These are phyloP conservation scores for Rhinoptilus africanus DNA, from an alignment of 2,113 vertebrate species.

Conservation along the genomic window DNA sequence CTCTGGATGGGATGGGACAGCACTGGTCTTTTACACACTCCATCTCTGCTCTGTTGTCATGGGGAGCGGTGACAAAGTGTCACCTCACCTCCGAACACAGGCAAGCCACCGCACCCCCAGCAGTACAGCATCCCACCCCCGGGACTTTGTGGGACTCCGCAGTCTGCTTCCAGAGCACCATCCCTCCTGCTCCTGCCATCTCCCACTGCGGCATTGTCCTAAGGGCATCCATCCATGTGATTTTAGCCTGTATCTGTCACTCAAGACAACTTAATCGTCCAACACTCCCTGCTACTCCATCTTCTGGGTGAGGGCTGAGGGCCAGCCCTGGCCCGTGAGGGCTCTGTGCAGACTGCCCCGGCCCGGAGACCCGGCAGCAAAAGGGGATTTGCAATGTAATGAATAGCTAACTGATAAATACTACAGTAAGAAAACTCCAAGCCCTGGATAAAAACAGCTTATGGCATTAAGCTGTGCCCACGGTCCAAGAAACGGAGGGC, in stretches of 20 bases:
- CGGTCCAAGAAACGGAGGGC: neutral
- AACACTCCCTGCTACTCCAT: neutral
- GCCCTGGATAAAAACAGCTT: neutral
- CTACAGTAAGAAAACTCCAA: neutral
- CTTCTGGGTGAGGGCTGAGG: neutral
- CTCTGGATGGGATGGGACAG: neutral
- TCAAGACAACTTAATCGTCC: neutral
- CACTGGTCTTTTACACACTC: neutral
- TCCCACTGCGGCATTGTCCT: fast-evolving
- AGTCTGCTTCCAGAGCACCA: neutral
- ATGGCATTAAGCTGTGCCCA: neutral
- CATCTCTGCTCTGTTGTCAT: no score
- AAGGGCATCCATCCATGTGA: neutral
- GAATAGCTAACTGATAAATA: neutral
- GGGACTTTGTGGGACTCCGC: neutral
- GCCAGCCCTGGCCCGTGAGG: fast-evolving
- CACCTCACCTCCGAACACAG: neutral
- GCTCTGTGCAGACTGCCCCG: neutral
- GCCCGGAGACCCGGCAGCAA: neutral
- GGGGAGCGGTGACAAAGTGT: neutral
- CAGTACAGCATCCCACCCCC: neutral
- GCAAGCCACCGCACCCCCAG: neutral
- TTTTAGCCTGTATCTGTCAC: neutral
- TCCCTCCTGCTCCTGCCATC: neutral
- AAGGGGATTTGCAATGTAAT: neutral